Percentiles rank a stretch among this genome's conserved stretches.
These are phyloP conservation scores for Calypte anna DNA, from an alignment of 2,113 vertebrate species.

Conservation along the genomic window DNA sequence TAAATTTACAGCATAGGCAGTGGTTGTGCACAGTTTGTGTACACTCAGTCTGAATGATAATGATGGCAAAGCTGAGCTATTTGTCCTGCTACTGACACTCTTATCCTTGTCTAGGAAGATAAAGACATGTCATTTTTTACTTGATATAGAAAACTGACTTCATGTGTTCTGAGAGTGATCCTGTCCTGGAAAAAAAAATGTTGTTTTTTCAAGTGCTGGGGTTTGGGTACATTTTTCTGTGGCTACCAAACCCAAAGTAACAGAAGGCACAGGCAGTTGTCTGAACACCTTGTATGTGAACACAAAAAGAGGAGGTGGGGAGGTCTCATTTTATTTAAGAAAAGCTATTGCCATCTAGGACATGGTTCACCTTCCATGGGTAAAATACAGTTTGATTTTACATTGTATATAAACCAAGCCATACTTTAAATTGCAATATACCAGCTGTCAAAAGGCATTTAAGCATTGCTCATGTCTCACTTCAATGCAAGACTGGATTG, in stretches of 20 bases:
- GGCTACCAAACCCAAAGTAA: not conserved
- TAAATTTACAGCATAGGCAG: not conserved
- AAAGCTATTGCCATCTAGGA: not conserved
- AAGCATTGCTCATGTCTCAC: not conserved
- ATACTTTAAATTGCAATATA: not conserved
- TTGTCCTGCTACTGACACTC: not conserved
- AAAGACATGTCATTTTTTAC: not conserved
- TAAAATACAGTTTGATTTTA: not conserved
- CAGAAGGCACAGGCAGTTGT: not conserved
- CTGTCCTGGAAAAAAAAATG: not conserved
- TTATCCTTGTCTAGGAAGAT: not conserved
- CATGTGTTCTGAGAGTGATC: not conserved
- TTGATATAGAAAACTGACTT: not conserved
- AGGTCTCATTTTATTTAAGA: not conserved
- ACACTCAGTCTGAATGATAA: not conserved
- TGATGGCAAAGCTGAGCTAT: not conserved
- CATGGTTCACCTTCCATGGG: not conserved
- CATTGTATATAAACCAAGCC: not conserved
- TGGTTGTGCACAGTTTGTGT: not conserved
- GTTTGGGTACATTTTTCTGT: not conserved
- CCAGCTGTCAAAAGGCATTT: not conserved
- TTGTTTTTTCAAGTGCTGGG: not conserved
- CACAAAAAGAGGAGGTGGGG: not conserved
- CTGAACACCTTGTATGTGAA: not conserved
- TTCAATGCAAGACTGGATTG: not conserved